These are phyloP conservation scores for Neodiprion lecontei DNA, from an alignment of 1,140 invertebrate species.

Conservation along the genomic window DNA sequence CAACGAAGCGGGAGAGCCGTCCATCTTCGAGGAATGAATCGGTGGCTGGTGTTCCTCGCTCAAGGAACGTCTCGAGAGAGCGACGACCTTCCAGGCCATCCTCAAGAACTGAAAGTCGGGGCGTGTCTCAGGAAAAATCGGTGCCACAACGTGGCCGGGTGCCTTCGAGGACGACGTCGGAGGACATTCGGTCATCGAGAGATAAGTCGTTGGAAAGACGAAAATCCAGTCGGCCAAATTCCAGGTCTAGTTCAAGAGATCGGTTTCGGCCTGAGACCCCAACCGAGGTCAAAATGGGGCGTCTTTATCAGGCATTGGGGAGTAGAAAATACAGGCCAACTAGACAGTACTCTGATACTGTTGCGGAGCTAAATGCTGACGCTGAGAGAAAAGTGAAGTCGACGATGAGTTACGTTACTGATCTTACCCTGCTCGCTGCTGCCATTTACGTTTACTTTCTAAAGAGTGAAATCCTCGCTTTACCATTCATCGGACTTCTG, in stretches of 20 bases:
- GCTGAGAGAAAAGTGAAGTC: conserved; percentile 72
- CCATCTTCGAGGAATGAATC: conserved; percentile 39
- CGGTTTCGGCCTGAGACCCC: conserved; percentile 34
- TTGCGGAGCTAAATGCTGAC: conserved; percentile 48
- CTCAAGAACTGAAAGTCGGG: conserved; percentile 36
- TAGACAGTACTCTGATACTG: conserved; percentile 18
- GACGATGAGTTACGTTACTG: conserved; percentile 72
- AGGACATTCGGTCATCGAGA: conserved; percentile 21
- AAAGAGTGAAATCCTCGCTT: conserved; percentile 76
- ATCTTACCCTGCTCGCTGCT: conserved; percentile 72
- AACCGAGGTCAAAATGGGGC: conserved; percentile 39
- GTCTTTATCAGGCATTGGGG: conserved; percentile 37
- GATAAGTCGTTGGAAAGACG: conserved; percentile 16
- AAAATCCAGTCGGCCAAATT: conserved; percentile 23
- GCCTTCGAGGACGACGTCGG: conserved; percentile 31
- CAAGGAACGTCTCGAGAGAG: conserved; percentile 41
- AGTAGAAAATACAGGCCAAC: conserved; percentile 33
- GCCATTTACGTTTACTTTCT: conserved; percentile 76
- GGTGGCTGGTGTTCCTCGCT: conserved; percentile 29
- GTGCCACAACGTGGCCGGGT: conserved; percentile 16
- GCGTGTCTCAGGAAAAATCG: conserved; percentile 28
- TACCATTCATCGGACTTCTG: conserved; percentile 77
- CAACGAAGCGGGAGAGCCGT: conserved; percentile 19
- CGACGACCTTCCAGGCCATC: conserved; percentile 38
- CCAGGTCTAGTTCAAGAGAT: conserved; percentile 48